Evolutionary conservation across 2,888 invertebrate species (phyloP).

Genomic region (Thymelicus sylvestris): DNA sequence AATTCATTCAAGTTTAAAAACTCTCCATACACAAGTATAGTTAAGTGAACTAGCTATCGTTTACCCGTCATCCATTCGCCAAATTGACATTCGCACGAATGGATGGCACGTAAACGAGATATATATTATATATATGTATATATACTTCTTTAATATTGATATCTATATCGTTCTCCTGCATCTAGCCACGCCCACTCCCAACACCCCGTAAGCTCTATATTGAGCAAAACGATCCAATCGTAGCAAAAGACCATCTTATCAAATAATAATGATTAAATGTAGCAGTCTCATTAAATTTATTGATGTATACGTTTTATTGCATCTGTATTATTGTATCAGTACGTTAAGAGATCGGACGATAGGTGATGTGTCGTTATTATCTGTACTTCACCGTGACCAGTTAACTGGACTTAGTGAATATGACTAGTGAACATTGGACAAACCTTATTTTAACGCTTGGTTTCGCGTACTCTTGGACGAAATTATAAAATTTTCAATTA

Average conservation of each 20-base stretch:
- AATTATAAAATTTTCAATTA: too few relatives aligned
- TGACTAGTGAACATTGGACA: too few relatives aligned
- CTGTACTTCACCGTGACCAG: too few relatives aligned
- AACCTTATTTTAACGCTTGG: too few relatives aligned
- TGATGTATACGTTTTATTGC: constrained; percentile 11
- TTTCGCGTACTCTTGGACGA: too few relatives aligned
- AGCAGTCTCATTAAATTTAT: constrained; percentile 24
- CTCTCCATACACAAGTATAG: neutral
- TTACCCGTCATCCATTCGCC: neutral
- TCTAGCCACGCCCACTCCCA: constrained; percentile 6
- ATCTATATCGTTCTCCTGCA: constrained; percentile 13
- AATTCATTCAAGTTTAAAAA: constrained; percentile 16
- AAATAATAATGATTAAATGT: constrained; percentile 14
- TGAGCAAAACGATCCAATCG: constrained; percentile 34
- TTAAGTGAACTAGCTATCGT: constrained; percentile 5
- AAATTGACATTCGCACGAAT: neutral
- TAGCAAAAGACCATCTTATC: constrained; percentile 36
- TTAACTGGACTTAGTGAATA: too few relatives aligned
- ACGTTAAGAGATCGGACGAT: neutral
- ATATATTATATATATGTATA: neutral
- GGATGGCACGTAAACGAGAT: neutral
- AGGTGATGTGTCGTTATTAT: neutral
- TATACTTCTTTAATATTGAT: constrained; percentile 24
- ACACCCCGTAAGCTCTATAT: constrained; percentile 24
- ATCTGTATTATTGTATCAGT: neutral